Conservation (phyloP, 2,888 invertebrate species). For the Machimus rusticus region DNA sequence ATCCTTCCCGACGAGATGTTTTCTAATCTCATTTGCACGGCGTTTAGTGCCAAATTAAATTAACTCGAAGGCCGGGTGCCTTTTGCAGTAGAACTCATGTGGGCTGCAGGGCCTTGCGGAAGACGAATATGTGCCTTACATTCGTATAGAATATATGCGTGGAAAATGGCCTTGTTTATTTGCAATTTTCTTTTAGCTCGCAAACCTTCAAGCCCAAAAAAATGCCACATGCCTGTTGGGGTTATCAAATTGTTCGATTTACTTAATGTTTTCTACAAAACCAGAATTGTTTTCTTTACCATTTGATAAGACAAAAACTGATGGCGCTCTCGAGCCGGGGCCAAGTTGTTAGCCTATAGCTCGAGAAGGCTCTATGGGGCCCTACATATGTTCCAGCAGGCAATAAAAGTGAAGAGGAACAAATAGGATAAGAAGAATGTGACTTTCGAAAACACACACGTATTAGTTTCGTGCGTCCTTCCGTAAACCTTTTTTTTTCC, state of each 20-base stretch:
- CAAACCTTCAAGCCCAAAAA: background rate
- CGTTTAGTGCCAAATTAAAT: background rate
- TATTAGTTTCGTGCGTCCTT: background rate
- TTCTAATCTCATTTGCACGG: background rate
- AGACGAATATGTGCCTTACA: background rate
- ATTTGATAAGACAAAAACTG: slow-evolving; percentile 18
- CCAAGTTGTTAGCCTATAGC: background rate
- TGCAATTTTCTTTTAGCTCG: background rate
- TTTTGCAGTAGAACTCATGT: background rate
- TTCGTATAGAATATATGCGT: background rate
- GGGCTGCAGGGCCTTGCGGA: background rate
- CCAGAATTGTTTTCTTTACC: background rate
- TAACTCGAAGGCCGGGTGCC: background rate
- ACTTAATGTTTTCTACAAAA: background rate
- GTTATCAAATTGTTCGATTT: background rate
- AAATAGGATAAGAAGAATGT: slow-evolving; percentile 29
- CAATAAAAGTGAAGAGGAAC: slow-evolving; percentile 11
- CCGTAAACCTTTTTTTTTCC: slow-evolving; percentile 14
- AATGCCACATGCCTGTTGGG: background rate
- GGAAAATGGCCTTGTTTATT: background rate
- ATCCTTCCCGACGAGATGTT: background rate
- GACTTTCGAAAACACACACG: background rate
- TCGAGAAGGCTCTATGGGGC: background rate
- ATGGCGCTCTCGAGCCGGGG: background rate
- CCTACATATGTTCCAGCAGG: background rate